These are phyloP conservation scores for Linepithema humile DNA, from an alignment of 1,140 invertebrate species.

Conservation along the genomic window DNA sequence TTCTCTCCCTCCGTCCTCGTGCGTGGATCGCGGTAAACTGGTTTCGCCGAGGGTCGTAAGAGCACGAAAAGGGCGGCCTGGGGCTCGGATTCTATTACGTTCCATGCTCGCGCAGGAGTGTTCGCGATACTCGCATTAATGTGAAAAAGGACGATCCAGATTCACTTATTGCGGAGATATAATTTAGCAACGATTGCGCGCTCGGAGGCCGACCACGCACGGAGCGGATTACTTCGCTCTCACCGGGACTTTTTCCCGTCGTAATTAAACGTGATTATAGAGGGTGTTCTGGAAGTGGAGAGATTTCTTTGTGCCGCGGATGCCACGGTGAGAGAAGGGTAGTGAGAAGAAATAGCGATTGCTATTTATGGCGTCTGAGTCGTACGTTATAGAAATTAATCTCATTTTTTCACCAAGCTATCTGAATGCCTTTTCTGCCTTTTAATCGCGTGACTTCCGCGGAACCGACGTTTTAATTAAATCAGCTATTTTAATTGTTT, in stretches of 20 bases:
- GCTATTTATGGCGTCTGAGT: conserved; percentile 47
- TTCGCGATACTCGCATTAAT: conserved; percentile 54
- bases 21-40: conserved; percentile 40
- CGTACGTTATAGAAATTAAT: conserved; percentile 35
- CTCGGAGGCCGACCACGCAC: conserved; percentile 29
- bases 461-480: neutral
- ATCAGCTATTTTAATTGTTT: neutral
- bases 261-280: conserved; percentile 58
- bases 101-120: conserved; percentile 52
- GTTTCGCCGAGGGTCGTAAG: conserved; percentile 63
- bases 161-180: conserved; percentile 56
- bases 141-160: conserved; percentile 55
- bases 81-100: conserved; percentile 60
- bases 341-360: conserved; percentile 25
- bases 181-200: conserved; percentile 57
- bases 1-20: conserved; percentile 35
- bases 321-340: neutral
- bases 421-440: neutral
- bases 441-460: neutral
- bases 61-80: conserved; percentile 59
- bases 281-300: conserved; percentile 24
- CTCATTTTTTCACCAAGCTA: neutral
- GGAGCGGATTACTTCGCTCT: conserved; percentile 38
- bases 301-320: conserved; percentile 21
- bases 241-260: conserved; percentile 38